Percentiles rank a stretch among this genome's conserved stretches.
Evolutionary conservation across 2,888 invertebrate species (phyloP).

Genomic region (Isoperla grammatica): DNA sequence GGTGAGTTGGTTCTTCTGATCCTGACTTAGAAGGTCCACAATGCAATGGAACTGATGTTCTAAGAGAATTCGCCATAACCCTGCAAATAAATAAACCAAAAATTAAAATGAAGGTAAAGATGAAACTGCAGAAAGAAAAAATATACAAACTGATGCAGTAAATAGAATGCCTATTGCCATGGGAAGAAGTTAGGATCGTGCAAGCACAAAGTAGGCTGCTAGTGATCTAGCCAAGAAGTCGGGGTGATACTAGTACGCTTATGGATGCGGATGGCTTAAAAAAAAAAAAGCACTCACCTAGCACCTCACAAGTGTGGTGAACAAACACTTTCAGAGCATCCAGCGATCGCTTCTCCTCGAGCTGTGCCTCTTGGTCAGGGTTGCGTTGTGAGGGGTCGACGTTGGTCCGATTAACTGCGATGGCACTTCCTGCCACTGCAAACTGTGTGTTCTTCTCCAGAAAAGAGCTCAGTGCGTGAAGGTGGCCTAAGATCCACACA

Average conservation of each 20-base stretch:
- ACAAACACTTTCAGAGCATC: slow-evolving; percentile 69
- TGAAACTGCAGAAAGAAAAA: too few relatives aligned
- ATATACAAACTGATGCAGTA: too few relatives aligned
- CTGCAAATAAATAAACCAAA: too few relatives aligned
- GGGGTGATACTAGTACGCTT: too few relatives aligned
- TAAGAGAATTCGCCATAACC: slow-evolving; percentile 83
- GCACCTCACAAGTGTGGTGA: slow-evolving; percentile 77
- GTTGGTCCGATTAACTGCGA: too few relatives aligned
- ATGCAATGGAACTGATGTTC: slow-evolving; percentile 88
- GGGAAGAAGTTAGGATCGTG: too few relatives aligned
- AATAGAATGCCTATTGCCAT: too few relatives aligned
- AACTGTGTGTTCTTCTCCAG: slow-evolving; percentile 61
- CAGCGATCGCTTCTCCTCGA: slow-evolving; percentile 70
- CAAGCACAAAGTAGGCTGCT: too few relatives aligned
- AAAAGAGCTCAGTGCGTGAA: slow-evolving; percentile 70
- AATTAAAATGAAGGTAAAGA: too few relatives aligned
- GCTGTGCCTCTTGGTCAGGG: slow-evolving; percentile 32
- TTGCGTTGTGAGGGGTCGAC: too few relatives aligned
- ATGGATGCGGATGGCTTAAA: too few relatives aligned
- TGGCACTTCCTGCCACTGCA: not conserved
- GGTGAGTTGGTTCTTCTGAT: slow-evolving; percentile 53
- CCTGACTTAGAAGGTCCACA: slow-evolving; percentile 59
- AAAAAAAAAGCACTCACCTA: slow-evolving; percentile 47
- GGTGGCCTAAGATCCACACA: slow-evolving; percentile 63
- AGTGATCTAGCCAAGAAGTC: too few relatives aligned